phyloP scores from a whole-genome alignment of 1,140 invertebrate genomes.

The Galleria mellonella region DNA sequence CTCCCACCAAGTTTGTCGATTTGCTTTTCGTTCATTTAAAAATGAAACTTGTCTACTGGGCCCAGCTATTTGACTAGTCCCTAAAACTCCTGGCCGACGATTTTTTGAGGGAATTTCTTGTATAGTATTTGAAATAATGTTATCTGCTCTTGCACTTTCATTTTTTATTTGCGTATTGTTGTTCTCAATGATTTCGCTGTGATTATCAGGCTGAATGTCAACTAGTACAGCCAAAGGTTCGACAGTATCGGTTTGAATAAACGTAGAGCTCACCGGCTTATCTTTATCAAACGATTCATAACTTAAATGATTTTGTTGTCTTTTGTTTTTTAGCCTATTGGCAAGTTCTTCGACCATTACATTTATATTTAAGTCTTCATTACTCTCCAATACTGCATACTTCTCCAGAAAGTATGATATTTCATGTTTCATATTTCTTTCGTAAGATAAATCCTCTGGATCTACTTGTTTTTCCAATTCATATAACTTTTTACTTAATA shows the following conservation, averaged over 20 bases:
- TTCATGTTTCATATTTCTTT: constrained; percentile 4
- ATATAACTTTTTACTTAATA: constrained; percentile 1
- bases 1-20: too few relatives aligned
- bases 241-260: neutral
- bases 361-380: constrained; percentile 7
- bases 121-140: too few relatives aligned
- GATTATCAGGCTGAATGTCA: neutral
- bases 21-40: too few relatives aligned
- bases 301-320: neutral
- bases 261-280: neutral
- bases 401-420: constrained; percentile 6
- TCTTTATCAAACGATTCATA: constrained; percentile 6
- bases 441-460: neutral
- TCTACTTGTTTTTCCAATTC: constrained; percentile 2
- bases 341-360: constrained; percentile 10
- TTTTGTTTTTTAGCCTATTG: constrained; percentile 3
- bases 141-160: too few relatives aligned
- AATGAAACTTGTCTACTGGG: neutral
- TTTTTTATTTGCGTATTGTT: too few relatives aligned
- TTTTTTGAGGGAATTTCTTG: neutral
- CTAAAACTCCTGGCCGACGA: neutral
- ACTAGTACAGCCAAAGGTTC: neutral
- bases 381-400: neutral
- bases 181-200: too few relatives aligned
- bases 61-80: neutral